Evolutionary conservation across 2,888 invertebrate genomes (phyloP).

Genomic region (Calephelis perditalis): DNA sequence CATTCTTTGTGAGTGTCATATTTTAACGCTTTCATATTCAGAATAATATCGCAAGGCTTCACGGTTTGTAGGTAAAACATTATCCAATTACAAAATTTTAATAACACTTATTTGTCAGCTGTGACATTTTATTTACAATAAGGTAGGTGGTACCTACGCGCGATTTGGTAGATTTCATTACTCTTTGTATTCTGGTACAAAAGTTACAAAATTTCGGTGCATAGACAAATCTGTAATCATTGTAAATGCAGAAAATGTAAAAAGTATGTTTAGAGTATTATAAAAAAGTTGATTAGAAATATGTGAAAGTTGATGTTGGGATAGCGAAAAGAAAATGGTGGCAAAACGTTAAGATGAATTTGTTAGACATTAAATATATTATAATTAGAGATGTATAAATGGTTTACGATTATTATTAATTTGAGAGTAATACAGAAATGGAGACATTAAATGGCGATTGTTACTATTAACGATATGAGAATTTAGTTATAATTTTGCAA

Average conservation of each 20-base stretch:
- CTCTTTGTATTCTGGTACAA: background rate
- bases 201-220: slow-evolving; percentile 49
- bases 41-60: too few relatives aligned
- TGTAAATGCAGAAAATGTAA: slow-evolving; percentile 65
- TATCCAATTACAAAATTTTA: too few relatives aligned
- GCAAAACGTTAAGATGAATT: slow-evolving; percentile 72
- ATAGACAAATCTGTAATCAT: slow-evolving; percentile 54
- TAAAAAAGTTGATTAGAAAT: slow-evolving; percentile 68
- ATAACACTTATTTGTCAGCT: too few relatives aligned
- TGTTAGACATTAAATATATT: slow-evolving; percentile 77
- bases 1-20: too few relatives aligned
- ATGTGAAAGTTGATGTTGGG: slow-evolving; percentile 68
- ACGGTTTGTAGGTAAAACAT: too few relatives aligned
- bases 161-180: too few relatives aligned
- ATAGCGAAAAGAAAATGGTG: slow-evolving; percentile 58
- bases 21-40: too few relatives aligned
- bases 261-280: slow-evolving; percentile 70
- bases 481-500: slow-evolving; percentile 78
- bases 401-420: slow-evolving; percentile 75
- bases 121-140: too few relatives aligned
- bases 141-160: too few relatives aligned
- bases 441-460: slow-evolving; percentile 68
- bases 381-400: slow-evolving; percentile 77
- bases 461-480: slow-evolving; percentile 77
- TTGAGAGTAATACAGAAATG: slow-evolving; percentile 63